Evolutionary conservation across 2,113 vertebrate genomes (phyloP).

Genomic region (Platycercus adscitus): DNA sequence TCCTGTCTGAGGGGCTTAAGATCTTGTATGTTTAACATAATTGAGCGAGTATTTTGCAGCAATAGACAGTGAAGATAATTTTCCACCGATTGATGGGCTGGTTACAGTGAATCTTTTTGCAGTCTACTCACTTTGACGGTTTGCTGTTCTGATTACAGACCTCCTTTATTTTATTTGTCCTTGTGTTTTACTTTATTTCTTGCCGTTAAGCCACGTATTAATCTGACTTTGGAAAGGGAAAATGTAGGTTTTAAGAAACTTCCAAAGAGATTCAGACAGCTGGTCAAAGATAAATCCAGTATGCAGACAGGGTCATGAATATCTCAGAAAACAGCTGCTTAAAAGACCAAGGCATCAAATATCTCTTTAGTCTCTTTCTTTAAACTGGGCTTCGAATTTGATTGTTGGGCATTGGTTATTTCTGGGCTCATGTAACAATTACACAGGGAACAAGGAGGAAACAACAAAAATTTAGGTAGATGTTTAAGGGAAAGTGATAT

Average conservation of each 20-base stretch:
- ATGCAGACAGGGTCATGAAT: background rate
- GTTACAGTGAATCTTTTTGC: background rate
- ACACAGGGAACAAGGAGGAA: background rate
- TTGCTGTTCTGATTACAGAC: background rate
- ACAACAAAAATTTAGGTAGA: background rate
- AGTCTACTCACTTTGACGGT: background rate
- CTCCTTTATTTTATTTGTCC: background rate
- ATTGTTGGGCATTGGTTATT: background rate
- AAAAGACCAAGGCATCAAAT: background rate
- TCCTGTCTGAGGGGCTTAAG: background rate
- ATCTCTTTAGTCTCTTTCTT: background rate
- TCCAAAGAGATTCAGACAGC: background rate
- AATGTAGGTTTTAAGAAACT: background rate
- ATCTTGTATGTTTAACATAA: background rate
- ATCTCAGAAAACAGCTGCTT: background rate
- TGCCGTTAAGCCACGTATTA: background rate
- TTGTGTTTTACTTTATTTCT: background rate
- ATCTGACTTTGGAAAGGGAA: background rate
- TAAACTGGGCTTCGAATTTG: background rate
- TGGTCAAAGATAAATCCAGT: background rate
- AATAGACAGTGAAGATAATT: background rate
- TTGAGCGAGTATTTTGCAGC: background rate
- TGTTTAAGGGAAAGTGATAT: background rate
- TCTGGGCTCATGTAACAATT: background rate
- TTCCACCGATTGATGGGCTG: background rate